Percentiles rank a stretch among this genome's conserved stretches.
These are phyloP conservation scores for Sycophaga agraensis DNA, from an alignment of 1,140 invertebrate species.

Conservation along the genomic window DNA sequence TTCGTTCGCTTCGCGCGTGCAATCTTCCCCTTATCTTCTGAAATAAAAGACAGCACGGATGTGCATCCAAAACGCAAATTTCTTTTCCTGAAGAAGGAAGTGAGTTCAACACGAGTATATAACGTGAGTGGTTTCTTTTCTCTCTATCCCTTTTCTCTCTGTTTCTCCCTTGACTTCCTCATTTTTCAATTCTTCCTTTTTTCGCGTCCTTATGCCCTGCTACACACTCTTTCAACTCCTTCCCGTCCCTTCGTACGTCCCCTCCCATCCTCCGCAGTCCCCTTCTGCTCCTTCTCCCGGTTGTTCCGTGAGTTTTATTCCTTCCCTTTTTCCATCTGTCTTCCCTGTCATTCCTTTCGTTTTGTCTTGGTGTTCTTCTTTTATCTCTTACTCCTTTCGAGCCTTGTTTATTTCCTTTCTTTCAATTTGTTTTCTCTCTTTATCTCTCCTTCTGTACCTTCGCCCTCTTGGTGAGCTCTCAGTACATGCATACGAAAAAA, in stretches of 20 bases:
- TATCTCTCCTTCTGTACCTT: slow-evolving; percentile 1
- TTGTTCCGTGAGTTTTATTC: slow-evolving; percentile 8
- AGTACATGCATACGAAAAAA: neutral
- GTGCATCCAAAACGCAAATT: slow-evolving; percentile 14
- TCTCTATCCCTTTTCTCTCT: too few species aligned
- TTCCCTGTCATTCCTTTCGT: slow-evolving; percentile 19
- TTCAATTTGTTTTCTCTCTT: slow-evolving; percentile 24
- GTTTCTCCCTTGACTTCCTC: slow-evolving; percentile 13
- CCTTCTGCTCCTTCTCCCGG: neutral
- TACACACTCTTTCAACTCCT: slow-evolving; percentile 2
- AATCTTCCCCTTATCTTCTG: neutral
- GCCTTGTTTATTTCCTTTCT: slow-evolving; percentile 23
- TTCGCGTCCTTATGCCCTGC: neutral
- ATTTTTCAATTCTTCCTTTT: slow-evolving; percentile 17
- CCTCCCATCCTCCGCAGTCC: neutral
- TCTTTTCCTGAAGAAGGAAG: neutral
- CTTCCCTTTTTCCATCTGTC: slow-evolving; percentile 20
- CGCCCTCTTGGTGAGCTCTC: neutral
- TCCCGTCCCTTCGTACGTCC: neutral
- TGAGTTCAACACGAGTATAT: too few species aligned
- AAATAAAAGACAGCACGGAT: neutral
- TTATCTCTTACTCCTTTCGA: slow-evolving; percentile 20
- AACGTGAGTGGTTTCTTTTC: too few species aligned
- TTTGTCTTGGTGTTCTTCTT: slow-evolving; percentile 16
- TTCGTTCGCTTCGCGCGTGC: neutral